Base-by-base conservation (phyloP, 2,888 invertebrate species). In the Rhingia campestris region DNA sequence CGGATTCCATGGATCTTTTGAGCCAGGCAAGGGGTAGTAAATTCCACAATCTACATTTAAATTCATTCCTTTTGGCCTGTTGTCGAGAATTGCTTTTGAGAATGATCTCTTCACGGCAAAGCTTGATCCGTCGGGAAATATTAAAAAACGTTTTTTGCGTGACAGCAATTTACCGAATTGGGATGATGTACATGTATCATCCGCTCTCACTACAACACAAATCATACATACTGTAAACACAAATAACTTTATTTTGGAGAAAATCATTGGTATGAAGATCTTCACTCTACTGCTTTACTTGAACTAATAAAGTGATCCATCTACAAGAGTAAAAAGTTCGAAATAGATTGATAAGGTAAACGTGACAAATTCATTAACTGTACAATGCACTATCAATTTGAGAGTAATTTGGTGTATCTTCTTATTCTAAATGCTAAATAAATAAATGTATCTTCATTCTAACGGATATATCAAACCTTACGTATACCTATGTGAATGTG, bases 51-150 rank as follows among this genome's bases (percentile, higher is more conserved):
- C 77, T 0, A 77, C 32, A 32, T 41, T 70, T 3, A 77, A 14
- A n/a, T 6, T 12, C 3, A 77, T 9, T 43, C 77, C 70, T 10
- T 43, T 70, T 7, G 77, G 77, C 10, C 56, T 63, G 37, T 70
- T 77, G 7, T 64, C 58, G 4, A 77, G 1, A 30, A 77, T 41
- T 6, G 64, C 63, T 35, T 77, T 77, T 37, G 77, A 58, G 58
- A 77, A 77, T 0, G 70, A 70, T 10, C 77, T 49, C 32, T 77
- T 77, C 4, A 77, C 51, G 2, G 77, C 56, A 6, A 77, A 47
- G n/a, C 63, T 77, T n/a, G 77, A 70, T n/a, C 56, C 64, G 6
- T 14, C 51, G 0, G 77, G 77, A 58, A 51, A 77, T 4, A 14
- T 43, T 0, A 77, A 35, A 51, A 45, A 64, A 4, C 64, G 54